Evolutionary conservation across 2,888 invertebrate genomes (phyloP).

Genomic region (Acrobeloides nanus): DNA sequence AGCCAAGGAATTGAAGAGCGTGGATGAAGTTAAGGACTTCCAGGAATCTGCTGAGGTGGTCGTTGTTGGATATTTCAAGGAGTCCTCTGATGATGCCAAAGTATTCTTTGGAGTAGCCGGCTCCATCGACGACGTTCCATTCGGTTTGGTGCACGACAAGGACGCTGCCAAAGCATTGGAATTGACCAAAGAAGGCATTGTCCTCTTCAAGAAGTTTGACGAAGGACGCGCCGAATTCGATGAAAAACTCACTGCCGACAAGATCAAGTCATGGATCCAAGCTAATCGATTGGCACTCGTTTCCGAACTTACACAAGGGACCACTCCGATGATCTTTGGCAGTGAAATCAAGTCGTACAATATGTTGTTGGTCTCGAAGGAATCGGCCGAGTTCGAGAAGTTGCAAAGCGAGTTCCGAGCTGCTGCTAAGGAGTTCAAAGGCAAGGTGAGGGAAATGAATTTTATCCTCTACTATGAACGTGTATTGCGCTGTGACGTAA

Average conservation of each 20-base stretch:
- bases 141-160: conserved; percentile 74
- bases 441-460: conserved; percentile 61
- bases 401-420: conserved; percentile 71
- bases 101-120: conserved; percentile 74
- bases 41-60: conserved; percentile 73
- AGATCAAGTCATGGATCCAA: conserved; percentile 46
- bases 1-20: conserved; percentile 70
- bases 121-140: conserved; percentile 76
- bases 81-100: conserved; percentile 72
- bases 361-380: conserved; percentile 84
- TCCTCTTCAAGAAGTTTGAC: conserved; percentile 73
- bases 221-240: conserved; percentile 50
- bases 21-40: conserved; percentile 75
- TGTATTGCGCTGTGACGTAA: too few relatives aligned
- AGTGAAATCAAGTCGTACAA: conserved; percentile 95
- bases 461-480: not conserved
- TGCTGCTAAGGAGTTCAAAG: conserved; percentile 81
- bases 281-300: conserved; percentile 53
- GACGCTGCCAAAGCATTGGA: conserved; percentile 74
- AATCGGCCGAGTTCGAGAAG: conserved; percentile 72
- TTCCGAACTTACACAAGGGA: conserved; percentile 58
- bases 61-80: conserved; percentile 77
- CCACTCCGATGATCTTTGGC: conserved; percentile 94
- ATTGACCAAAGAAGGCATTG: conserved; percentile 67
- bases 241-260: conserved; percentile 35